Base-by-base conservation (phyloP, 2,888 invertebrate species). In the Alcis repandata region DNA sequence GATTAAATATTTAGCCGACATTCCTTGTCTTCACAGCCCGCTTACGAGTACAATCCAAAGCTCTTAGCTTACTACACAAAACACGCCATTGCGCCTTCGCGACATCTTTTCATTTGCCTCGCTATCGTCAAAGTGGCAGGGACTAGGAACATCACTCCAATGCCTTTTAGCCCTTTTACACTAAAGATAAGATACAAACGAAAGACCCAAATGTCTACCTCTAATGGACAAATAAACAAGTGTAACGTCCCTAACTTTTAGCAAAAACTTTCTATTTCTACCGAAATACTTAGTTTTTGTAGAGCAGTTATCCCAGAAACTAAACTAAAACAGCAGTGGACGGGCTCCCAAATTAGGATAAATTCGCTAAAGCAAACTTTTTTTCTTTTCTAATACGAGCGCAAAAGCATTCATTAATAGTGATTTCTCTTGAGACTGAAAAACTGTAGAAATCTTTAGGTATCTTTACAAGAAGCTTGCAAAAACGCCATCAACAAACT, bases 1-100 rank as follows among this genome's bases (percentile, higher is more conserved):
- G 68, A 77, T 79, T 79, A 79, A 80, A 77, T 77, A 80, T 80
- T 80, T 70, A 71, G 58, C 64, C 67, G 36, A 68, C 67, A 75
- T 74, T 74, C 77, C 64, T 72, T 74, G 73, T 74, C 71, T 75
- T 59, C 68, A 57, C 66, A 70, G 69, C 40, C 13, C 40, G 15
- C 27, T 27, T 69, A 75, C 73, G 74, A 70, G 64, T 73, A 70
- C 72, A 73, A 74, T 73, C 64, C 66, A 41, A 63, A 69, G 51
- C 60, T 64, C 51, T 67, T 17, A 48, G 62, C 52, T 53, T 56
- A 67, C 56, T 60, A 46, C 45, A 61, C 41, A 70, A 69, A 67
- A 67, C 63, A 63, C 56, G 45, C 32, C 59, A 63, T 54, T 15
- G 11, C 27, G 48, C 17, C 56, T 58, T 33, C 51, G 41, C 49